Evolutionary conservation across 2,797 vertebrate genomes (phyloP).

Genomic region (Amniataba percoides): DNA sequence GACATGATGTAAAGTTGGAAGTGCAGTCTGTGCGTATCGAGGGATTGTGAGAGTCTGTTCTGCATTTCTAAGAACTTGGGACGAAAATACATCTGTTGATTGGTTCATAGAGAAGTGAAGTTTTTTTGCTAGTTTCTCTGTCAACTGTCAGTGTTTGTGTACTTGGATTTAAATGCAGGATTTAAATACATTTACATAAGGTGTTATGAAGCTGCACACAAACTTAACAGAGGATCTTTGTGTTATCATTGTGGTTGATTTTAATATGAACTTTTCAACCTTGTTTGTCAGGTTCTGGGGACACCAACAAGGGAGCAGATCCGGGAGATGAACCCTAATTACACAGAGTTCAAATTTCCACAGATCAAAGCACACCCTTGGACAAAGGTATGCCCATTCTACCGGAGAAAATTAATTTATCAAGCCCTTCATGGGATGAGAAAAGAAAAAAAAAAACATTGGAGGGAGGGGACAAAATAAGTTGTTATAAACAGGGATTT

Average conservation of each 20-base stretch:
- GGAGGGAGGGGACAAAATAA: background rate
- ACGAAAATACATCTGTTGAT: background rate
- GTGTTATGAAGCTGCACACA: background rate
- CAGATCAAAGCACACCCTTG: constrained; percentile 98
- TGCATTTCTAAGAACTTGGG: background rate
- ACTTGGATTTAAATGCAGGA: background rate
- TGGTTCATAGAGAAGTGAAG: background rate
- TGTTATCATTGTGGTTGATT: background rate
- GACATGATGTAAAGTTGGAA: background rate
- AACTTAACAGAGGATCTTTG: background rate
- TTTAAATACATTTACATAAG: background rate
- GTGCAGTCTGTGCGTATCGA: background rate
- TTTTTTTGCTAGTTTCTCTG: background rate
- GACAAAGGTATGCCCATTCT: constrained; percentile 87
- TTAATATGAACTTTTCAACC: constrained; percentile 1
- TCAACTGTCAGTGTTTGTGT: background rate
- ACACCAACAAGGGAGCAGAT: constrained; percentile 97
- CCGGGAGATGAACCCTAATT: constrained; percentile 97
- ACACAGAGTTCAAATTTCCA: constrained; percentile 97
- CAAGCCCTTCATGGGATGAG: background rate
- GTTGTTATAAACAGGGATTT: background rate
- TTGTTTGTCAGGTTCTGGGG: constrained; percentile 89
- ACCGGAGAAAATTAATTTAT: background rate
- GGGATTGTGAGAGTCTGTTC: background rate
- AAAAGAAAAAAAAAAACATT: background rate